phyloP scores from a whole-genome alignment of 2,888 invertebrate species.

The Dynastes grantii region DNA sequence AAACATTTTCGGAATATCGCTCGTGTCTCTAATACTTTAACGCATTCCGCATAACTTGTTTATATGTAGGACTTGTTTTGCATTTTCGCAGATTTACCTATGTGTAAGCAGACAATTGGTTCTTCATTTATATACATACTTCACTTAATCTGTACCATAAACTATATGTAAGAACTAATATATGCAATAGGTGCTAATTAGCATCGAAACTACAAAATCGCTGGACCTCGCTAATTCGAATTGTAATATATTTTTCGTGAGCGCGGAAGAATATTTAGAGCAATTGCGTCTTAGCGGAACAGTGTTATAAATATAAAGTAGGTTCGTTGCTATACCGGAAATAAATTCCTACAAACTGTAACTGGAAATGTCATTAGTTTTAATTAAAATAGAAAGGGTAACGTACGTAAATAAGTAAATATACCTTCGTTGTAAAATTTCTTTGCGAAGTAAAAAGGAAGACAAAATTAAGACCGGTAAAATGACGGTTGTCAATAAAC shows the following conservation, averaged over 20 bases:
- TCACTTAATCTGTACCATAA: neutral
- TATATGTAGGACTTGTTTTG: neutral
- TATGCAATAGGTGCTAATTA: neutral
- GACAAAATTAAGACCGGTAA: slow-evolving; percentile 3
- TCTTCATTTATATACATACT: neutral
- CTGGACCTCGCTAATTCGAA: slow-evolving; percentile 18
- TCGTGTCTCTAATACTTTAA: neutral
- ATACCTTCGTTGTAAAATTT: neutral
- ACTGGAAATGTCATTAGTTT: slow-evolving; percentile 28
- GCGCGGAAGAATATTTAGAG: slow-evolving; percentile 33
- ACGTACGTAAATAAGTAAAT: slow-evolving; percentile 1
- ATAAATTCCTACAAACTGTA: slow-evolving; percentile 32
- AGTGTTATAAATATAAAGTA: slow-evolving; percentile 15
- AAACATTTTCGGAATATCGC: neutral
- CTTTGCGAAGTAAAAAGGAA: neutral
- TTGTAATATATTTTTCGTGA: neutral
- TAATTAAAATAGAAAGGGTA: slow-evolving; percentile 22
- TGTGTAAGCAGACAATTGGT: neutral
- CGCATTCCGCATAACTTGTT: neutral
- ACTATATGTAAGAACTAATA: neutral
- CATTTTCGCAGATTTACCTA: neutral
- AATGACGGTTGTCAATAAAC: neutral
- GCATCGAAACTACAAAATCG: slow-evolving; percentile 10
- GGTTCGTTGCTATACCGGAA: slow-evolving; percentile 21
- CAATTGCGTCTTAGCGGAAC: slow-evolving; percentile 34